A percentile compares a stretch with the other conserved stretches of the same genome.
Conservation (phyloP, 2,888 invertebrate genomes). For the Blastobasis adustella region DNA sequence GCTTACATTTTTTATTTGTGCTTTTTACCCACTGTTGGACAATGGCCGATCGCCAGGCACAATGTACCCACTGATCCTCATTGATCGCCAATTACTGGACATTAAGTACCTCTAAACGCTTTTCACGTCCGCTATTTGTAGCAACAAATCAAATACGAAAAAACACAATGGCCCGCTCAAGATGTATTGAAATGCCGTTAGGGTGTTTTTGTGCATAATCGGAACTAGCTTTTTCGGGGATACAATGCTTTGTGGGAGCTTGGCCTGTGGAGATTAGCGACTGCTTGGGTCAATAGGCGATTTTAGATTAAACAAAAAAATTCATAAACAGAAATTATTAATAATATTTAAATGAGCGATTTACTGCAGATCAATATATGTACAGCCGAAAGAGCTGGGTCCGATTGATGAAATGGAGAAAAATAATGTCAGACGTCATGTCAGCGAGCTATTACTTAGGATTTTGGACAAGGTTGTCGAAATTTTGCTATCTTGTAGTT, state of each 20-base stretch:
- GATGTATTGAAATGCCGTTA: slow-evolving; percentile 52
- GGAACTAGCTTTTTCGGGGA: slow-evolving; percentile 39
- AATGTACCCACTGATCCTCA: slow-evolving; percentile 75
- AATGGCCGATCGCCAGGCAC: slow-evolving; percentile 55
- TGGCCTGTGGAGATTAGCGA: slow-evolving; percentile 29
- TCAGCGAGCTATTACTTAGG: background rate
- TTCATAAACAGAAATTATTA: background rate
- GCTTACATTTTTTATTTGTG: slow-evolving; percentile 44
- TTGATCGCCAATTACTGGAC: slow-evolving; percentile 76
- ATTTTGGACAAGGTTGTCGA: too few species aligned
- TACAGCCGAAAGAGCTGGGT: background rate
- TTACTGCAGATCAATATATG: background rate
- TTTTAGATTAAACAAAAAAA: background rate
- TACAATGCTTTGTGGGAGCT: slow-evolving; percentile 44
- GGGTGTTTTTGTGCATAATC: slow-evolving; percentile 52
- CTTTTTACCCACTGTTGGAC: slow-evolving; percentile 51
- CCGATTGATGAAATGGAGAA: too few species aligned
- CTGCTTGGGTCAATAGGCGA: slow-evolving; percentile 31
- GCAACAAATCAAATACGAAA: slow-evolving; percentile 69
- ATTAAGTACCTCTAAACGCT: slow-evolving; percentile 71
- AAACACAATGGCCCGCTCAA: slow-evolving; percentile 57
- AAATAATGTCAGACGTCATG: too few species aligned
- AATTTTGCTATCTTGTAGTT: background rate
- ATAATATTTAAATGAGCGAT: background rate
- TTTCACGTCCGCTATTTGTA: slow-evolving; percentile 70